These are phyloP conservation scores for Dendrolimus punctatus DNA, from an alignment of 1,140 invertebrate genomes.

Conservation along the genomic window DNA sequence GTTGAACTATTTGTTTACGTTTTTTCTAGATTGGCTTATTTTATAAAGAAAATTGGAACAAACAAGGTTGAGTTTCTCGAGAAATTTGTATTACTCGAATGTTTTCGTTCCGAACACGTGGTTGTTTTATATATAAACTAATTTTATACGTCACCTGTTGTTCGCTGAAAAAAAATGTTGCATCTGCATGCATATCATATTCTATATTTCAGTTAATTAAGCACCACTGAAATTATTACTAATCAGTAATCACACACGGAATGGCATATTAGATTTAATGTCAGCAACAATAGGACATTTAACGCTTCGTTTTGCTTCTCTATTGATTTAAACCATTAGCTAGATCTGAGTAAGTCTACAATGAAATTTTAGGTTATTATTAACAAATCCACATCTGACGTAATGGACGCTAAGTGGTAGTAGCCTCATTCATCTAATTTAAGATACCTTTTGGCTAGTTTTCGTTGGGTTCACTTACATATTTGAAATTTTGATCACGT, in stretches of 20 bases:
- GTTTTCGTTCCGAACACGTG: too few relatives aligned
- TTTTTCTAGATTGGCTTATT: constrained; percentile 33
- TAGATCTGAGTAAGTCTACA: constrained; percentile 2
- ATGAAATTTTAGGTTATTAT: constrained; percentile 4
- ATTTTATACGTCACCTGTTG: too few relatives aligned
- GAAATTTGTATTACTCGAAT: too few relatives aligned
- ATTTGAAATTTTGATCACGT: constrained; percentile 1
- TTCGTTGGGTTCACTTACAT: constrained; percentile 5
- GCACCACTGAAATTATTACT: too few relatives aligned
- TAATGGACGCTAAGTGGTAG: constrained; percentile 8
- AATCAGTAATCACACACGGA: constrained; percentile 11
- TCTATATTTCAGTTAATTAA: too few relatives aligned
- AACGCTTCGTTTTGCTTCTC: constrained; percentile 25
- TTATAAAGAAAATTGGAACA: constrained; percentile 25
- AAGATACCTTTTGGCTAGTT: constrained; percentile 5
- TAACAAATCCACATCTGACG: constrained; percentile 8
- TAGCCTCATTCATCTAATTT: constrained; percentile 8
- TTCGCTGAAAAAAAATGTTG: too few relatives aligned
- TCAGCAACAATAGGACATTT: constrained; percentile 23
- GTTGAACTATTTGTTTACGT: constrained; percentile 43
- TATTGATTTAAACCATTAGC: constrained; percentile 13
- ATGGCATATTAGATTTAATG: constrained; percentile 32
- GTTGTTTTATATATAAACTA: too few relatives aligned
- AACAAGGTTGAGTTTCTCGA: neutral
- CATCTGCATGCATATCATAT: too few relatives aligned